These are phyloP conservation scores for Pyrgus malvae DNA, from an alignment of 2,888 invertebrate species.

Conservation along the genomic window DNA sequence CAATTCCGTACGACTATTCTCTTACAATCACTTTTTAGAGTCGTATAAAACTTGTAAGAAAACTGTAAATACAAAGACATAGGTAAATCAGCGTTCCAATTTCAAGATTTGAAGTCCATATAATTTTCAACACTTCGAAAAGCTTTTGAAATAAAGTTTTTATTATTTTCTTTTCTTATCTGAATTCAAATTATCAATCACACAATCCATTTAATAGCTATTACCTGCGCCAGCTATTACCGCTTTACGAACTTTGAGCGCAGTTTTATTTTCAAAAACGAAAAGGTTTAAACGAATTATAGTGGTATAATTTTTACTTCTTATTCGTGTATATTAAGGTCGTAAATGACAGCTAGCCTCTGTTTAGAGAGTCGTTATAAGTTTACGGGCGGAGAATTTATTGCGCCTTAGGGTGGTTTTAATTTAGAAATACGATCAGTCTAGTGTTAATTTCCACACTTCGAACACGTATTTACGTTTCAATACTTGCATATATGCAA, in stretches of 20 bases:
- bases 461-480: constrained; percentile 29
- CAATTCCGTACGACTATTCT: not conserved
- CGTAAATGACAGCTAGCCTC: constrained; percentile 71
- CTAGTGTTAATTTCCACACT: constrained; percentile 72
- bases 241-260: no score
- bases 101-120: no score
- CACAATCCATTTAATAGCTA: no score
- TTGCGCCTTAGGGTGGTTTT: constrained; percentile 64
- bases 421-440: constrained; percentile 72
- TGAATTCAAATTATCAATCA: no score
- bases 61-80: no score
- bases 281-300: constrained; percentile 51
- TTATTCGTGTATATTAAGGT: constrained; percentile 61
- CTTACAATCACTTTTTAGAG: not conserved
- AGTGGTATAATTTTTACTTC: constrained; percentile 49
- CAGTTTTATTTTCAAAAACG: constrained; percentile 29
- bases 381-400: constrained; percentile 76
- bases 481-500: not conserved
- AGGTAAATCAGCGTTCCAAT: no score
- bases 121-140: no score
- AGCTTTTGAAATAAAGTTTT: no score
- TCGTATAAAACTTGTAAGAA: no score
- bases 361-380: constrained; percentile 77
- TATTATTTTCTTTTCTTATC: no score
- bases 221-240: no score